A percentile compares a stretch with the other conserved stretches of the same genome.
Conservation (phyloP, 2,888 invertebrate species). For the Melanophora roralis region DNA sequence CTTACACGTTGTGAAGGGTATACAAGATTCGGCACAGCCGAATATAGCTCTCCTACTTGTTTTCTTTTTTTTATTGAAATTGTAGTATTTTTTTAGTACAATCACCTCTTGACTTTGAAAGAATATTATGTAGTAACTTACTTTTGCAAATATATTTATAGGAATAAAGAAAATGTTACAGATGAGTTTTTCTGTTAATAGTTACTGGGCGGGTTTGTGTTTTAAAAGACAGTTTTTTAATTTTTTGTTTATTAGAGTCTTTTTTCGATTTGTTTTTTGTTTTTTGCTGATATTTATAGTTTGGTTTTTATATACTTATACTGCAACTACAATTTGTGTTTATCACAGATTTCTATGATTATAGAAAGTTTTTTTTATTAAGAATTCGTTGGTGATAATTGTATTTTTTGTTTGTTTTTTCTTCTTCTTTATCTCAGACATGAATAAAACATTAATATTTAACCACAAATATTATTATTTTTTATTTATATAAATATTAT, state of each 20-base stretch:
- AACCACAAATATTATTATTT: background rate
- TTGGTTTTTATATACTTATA: slow-evolving; percentile 56
- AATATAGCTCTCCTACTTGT: no score
- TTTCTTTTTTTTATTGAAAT: no score
- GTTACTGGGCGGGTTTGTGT: slow-evolving; percentile 53
- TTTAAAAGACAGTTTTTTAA: slow-evolving; percentile 37
- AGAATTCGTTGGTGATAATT: slow-evolving; percentile 58
- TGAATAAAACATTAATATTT: slow-evolving; percentile 31
- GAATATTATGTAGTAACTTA: slow-evolving; percentile 60
- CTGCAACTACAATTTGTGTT: slow-evolving; percentile 53
- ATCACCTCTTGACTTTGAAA: slow-evolving; percentile 32
- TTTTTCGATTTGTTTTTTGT: background rate
- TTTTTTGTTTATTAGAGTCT: background rate
- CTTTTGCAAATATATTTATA: slow-evolving; percentile 58
- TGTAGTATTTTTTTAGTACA: background rate
- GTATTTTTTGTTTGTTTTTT: background rate
- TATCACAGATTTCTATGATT: slow-evolving; percentile 62
- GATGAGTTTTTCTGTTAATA: slow-evolving; percentile 29
- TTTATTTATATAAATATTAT: background rate
- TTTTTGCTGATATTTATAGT: slow-evolving; percentile 37
- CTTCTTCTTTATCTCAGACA: background rate
- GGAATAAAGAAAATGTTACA: slow-evolving; percentile 57
- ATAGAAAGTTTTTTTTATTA: slow-evolving; percentile 51
- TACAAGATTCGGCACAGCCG: no score
- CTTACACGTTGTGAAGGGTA: no score